These are phyloP conservation scores for Miichthys miiuy DNA, from an alignment of 2,797 vertebrate genomes.

Conservation along the genomic window DNA sequence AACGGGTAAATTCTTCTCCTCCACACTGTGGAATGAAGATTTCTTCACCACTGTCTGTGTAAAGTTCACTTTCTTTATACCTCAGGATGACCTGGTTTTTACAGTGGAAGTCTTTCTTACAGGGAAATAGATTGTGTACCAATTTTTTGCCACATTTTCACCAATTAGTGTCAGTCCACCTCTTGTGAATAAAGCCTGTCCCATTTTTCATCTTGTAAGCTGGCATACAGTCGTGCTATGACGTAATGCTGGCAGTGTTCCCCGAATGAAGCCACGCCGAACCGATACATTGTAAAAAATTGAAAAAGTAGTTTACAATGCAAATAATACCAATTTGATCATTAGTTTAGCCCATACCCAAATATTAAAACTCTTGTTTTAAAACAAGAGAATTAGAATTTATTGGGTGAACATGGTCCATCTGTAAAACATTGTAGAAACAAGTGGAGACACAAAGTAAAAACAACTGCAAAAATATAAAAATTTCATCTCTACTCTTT, in stretches of 20 bases:
- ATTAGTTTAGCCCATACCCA: background rate
- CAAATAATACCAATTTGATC: background rate
- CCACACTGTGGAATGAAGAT: background rate
- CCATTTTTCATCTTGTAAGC: conserved; percentile 37
- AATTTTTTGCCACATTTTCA: conserved; percentile 27
- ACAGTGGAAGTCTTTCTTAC: background rate
- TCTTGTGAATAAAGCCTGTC: conserved; percentile 53
- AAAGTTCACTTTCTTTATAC: background rate
- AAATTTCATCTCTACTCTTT: background rate
- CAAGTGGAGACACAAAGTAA: background rate
- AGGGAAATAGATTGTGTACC: background rate
- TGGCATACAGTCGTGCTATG: conserved; percentile 4
- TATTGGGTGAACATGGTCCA: background rate
- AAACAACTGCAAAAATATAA: background rate
- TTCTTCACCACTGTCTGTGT: background rate
- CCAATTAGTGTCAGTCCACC: conserved; percentile 46
- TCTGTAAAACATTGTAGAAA: background rate
- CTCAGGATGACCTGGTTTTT: background rate
- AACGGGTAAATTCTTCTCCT: background rate
- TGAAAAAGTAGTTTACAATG: background rate
- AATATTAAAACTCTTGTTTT: background rate
- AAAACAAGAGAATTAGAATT: background rate
- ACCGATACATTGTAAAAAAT: conserved; percentile 1
- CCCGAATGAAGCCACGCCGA: background rate
- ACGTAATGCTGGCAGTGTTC: background rate